phyloP scores from a whole-genome alignment of 2,888 invertebrate species.

The Nomada fabriciana region DNA sequence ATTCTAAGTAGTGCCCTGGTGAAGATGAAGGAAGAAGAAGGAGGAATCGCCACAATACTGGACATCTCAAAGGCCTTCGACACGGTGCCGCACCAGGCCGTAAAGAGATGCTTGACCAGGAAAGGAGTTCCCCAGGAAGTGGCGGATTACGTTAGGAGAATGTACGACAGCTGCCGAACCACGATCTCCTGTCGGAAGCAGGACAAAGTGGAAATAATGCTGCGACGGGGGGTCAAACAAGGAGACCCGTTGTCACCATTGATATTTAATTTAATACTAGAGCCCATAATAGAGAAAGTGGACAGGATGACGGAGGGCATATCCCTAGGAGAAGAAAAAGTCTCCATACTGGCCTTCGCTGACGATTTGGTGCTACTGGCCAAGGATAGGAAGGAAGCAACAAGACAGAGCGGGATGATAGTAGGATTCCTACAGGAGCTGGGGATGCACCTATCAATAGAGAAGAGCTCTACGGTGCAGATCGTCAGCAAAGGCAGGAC shows the following conservation, averaged over 20 bases:
- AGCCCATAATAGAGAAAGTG: not conserved
- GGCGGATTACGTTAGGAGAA: not conserved
- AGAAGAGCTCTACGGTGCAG: not conserved
- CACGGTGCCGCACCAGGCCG: not conserved
- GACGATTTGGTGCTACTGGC: not conserved
- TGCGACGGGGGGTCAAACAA: slow-evolving; percentile 84
- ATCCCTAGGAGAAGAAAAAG: not conserved
- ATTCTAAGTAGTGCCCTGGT: not conserved
- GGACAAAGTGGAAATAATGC: not conserved
- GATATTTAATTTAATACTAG: not conserved
- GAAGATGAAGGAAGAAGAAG: not conserved
- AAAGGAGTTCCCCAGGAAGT: not conserved
- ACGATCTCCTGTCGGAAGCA: too few species aligned
- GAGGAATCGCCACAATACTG: not conserved
- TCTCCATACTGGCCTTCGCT: not conserved
- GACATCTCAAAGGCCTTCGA: not conserved
- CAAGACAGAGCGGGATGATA: not conserved
- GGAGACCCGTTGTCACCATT: slow-evolving; percentile 81
- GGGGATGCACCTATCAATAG: not conserved
- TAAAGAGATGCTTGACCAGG: not conserved
- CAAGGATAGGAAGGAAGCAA: not conserved
- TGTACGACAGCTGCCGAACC: not conserved
- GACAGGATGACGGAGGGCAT: not conserved
- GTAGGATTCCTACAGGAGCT: not conserved
- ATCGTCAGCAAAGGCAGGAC: not conserved